These are phyloP conservation scores for Cataglyphis albicans DNA, from an alignment of 2,888 invertebrate species.

Conservation along the genomic window DNA sequence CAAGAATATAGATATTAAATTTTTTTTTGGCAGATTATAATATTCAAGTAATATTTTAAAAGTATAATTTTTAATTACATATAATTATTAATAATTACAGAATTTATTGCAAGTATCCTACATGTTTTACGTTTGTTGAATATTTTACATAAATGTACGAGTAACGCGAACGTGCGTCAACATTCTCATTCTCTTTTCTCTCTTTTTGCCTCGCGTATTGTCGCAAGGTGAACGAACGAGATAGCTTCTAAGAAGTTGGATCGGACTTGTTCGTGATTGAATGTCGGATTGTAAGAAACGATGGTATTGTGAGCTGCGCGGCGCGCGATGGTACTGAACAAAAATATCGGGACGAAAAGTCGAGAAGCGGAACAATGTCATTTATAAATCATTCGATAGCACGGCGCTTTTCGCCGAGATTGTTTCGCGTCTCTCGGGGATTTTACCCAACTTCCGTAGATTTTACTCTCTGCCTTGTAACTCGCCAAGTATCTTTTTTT, in stretches of 20 bases:
- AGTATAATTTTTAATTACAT: neutral
- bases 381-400: slow-evolving; percentile 37
- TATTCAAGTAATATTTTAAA: neutral
- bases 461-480: neutral
- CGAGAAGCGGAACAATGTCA: slow-evolving; percentile 38
- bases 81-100: neutral
- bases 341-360: slow-evolving; percentile 48
- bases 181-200: slow-evolving; percentile 37
- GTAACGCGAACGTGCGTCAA: neutral
- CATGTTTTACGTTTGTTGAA: neutral
- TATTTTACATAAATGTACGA: slow-evolving; percentile 18
- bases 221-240: slow-evolving; percentile 50
- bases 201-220: slow-evolving; percentile 25
- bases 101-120: neutral
- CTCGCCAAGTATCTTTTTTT: neutral
- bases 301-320: slow-evolving; percentile 16
- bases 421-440: slow-evolving; percentile 14
- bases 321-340: slow-evolving; percentile 28
- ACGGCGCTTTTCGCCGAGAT: slow-evolving; percentile 1
- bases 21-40: neutral
- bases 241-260: slow-evolving; percentile 48
- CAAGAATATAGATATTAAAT: neutral
- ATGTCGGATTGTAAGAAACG: slow-evolving; percentile 42
- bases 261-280: slow-evolving; percentile 56
- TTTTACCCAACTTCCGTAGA: slow-evolving; percentile 2